Evolutionary conservation across 2,797 vertebrate species (phyloP).

Genomic region (Cheracebus regulus): DNA sequence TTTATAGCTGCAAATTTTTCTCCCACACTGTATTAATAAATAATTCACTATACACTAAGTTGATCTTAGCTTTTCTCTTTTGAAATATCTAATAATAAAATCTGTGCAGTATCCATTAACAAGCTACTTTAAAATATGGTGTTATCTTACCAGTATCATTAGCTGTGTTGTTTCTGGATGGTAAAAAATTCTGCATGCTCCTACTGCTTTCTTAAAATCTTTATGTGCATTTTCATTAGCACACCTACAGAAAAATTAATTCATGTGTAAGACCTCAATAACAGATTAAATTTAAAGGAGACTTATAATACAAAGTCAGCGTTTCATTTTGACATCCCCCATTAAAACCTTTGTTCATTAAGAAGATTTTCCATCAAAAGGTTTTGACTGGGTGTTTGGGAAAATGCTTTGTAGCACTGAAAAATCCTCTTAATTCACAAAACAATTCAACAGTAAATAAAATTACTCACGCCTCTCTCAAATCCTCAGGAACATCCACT

Average conservation of each 20-base stretch:
- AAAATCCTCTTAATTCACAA: slow-evolving; percentile 46
- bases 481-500: slow-evolving; percentile 95
- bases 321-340: neutral
- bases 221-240: slow-evolving; percentile 96
- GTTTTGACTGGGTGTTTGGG: neutral
- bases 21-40: neutral
- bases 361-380: slow-evolving; percentile 11
- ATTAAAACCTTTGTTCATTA: slow-evolving; percentile 13
- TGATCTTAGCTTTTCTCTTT: slow-evolving; percentile 18
- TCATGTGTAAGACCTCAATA: slow-evolving; percentile 37
- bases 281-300: neutral
- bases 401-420: neutral
- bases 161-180: slow-evolving; percentile 93
- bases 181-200: slow-evolving; percentile 94
- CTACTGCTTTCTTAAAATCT: slow-evolving; percentile 99
- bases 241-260: slow-evolving; percentile 88
- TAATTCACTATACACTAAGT: neutral
- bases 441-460: slow-evolving; percentile 33
- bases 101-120: neutral
- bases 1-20: neutral
- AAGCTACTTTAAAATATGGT: slow-evolving; percentile 42
- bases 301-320: neutral
- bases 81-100: slow-evolving; percentile 43
- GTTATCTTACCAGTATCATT: slow-evolving; percentile 92
- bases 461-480: slow-evolving; percentile 94